These are phyloP conservation scores for Cyprinodon tularosa DNA, from an alignment of 2,113 vertebrate species.

Conservation along the genomic window DNA sequence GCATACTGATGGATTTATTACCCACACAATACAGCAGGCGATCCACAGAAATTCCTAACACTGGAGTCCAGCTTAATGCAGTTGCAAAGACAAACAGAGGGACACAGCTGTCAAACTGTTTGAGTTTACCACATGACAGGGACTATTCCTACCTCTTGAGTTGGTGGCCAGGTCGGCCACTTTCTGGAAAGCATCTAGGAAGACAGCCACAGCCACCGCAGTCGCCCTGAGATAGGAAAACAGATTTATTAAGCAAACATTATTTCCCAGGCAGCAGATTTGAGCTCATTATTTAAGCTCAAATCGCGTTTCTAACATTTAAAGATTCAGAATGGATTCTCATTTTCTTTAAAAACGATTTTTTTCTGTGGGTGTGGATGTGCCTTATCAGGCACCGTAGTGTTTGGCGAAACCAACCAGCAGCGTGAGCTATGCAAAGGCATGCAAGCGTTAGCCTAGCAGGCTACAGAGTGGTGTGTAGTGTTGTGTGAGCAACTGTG, in stretches of 20 bases:
- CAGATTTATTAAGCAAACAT: conserved; percentile 4
- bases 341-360: no score
- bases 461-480: no score
- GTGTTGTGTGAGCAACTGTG: no score
- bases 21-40: conserved; percentile 55
- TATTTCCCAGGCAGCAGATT: background rate
- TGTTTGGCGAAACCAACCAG: no score
- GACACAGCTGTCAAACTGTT: conserved; percentile 26
- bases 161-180: conserved; percentile 86
- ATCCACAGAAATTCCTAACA: conserved; percentile 28
- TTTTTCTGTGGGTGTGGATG: no score
- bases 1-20: conserved; percentile 63
- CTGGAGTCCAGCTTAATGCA: conserved; percentile 22
- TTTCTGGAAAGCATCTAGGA: conserved; percentile 87
- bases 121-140: conserved; percentile 19
- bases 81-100: conserved; percentile 37
- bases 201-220: conserved; percentile 78
- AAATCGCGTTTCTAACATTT: no score
- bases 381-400: no score
- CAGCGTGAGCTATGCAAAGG: no score
- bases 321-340: no score
- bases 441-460: no score
- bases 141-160: conserved; percentile 79
- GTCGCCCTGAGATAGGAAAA: conserved; percentile 75
- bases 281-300: background rate